Evolutionary conservation across 1,140 invertebrate genomes (phyloP).

Genomic region (Drosophila sproati): DNA sequence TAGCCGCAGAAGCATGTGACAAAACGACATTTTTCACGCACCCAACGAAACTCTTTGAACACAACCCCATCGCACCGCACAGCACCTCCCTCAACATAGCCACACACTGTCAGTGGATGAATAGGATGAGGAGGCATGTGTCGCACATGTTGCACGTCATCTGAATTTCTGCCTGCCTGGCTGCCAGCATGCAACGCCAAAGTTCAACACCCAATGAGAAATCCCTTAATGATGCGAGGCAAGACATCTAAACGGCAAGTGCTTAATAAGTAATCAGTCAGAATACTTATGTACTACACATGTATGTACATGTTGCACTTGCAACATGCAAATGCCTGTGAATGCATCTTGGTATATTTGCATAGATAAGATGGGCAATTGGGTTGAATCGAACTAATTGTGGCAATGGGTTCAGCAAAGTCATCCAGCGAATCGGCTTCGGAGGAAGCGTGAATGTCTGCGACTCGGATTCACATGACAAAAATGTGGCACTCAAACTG

Average conservation of each 20-base stretch:
- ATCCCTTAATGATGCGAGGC: conserved; percentile 66
- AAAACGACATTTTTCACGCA: conserved; percentile 78
- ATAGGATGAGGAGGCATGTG: conserved; percentile 59
- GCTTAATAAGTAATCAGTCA: conserved; percentile 77
- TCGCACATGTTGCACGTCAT: conserved; percentile 61
- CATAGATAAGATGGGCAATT: conserved; percentile 47
- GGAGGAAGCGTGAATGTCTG: neutral
- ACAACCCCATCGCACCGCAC: conserved; percentile 20
- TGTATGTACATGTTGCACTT: neutral
- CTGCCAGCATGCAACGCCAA: conserved; percentile 39
- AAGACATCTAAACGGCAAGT: conserved; percentile 49
- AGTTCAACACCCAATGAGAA: conserved; percentile 72
- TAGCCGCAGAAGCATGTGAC: conserved; percentile 56
- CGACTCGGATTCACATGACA: conserved; percentile 39
- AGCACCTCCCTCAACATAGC: too few relatives aligned
- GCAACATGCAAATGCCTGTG: neutral
- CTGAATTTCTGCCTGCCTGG: conserved; percentile 1
- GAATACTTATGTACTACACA: neutral
- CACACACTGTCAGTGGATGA: conserved; percentile 39
- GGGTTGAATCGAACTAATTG: conserved; percentile 61
- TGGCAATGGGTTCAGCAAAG: conserved; percentile 26
- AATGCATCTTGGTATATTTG: conserved; percentile 4
- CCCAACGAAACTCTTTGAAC: conserved; percentile 75
- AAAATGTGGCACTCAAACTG: conserved; percentile 41
- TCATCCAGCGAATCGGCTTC: conserved; percentile 9